A percentile compares a stretch with the other conserved stretches of the same genome.
Conservation (phyloP, 2,797 vertebrate genomes). For the Microchirus variegatus region DNA sequence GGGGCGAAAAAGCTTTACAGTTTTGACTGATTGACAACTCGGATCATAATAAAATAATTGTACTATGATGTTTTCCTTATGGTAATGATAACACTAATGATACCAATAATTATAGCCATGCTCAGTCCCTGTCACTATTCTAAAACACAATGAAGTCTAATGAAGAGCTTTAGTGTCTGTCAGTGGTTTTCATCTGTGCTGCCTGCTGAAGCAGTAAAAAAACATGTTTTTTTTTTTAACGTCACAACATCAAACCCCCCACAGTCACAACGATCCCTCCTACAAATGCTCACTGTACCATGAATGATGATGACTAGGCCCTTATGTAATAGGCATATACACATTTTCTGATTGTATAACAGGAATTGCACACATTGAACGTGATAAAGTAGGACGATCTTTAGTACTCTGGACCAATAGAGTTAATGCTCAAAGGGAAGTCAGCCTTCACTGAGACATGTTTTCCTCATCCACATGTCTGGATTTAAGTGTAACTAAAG, state of each 20-base stretch:
- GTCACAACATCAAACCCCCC: conserved; percentile 23
- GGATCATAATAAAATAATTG: too few relatives aligned
- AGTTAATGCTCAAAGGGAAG: not conserved
- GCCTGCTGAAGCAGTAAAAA: conserved; percentile 33
- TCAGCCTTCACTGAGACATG: not conserved
- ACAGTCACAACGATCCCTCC: conserved; percentile 30
- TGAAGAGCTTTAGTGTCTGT: too few relatives aligned
- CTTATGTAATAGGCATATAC: conserved; percentile 41
- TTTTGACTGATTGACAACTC: too few relatives aligned
- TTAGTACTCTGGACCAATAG: not conserved
- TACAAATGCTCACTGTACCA: conserved; percentile 38
- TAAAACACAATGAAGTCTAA: too few relatives aligned
- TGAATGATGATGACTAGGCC: conserved; percentile 22
- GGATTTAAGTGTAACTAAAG: conserved; percentile 41
- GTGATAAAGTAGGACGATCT: not conserved
- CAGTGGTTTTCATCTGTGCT: conserved; percentile 8
- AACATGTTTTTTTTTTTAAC: conserved; percentile 39
- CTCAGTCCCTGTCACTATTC: too few relatives aligned
- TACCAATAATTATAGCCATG: too few relatives aligned
- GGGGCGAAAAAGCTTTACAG: too few relatives aligned
- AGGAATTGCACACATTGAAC: not conserved
- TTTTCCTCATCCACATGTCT: conserved; percentile 17
- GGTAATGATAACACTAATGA: too few relatives aligned
- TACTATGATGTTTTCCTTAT: too few relatives aligned
- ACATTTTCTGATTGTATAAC: conserved; percentile 30